Conservation (phyloP, 2,113 vertebrate genomes). For the Psophia crepitans region DNA sequence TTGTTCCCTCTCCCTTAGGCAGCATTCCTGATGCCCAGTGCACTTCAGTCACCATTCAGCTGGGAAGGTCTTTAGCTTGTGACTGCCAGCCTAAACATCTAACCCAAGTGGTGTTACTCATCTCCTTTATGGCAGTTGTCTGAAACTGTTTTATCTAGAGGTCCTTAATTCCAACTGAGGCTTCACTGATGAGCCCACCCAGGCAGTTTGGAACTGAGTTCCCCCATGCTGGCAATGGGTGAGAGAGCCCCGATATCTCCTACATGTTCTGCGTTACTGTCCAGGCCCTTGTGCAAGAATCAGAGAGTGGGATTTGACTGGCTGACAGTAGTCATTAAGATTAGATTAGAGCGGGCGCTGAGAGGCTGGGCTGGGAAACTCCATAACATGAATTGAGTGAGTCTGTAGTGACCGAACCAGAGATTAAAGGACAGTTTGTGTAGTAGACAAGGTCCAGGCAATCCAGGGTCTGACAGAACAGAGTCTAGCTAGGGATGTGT, state of each 20-base stretch:
- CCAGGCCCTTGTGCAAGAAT: background rate
- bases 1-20: background rate
- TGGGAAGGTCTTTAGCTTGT: background rate
- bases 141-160: background rate
- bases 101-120: background rate
- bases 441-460: background rate
- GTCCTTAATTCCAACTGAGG: background rate
- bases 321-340: background rate
- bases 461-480: background rate
- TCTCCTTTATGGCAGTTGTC: background rate
- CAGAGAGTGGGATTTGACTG: background rate
- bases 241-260: background rate
- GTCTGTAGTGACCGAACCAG: background rate
- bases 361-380: background rate
- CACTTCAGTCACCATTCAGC: background rate
- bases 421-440: background rate
- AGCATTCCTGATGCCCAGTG: background rate
- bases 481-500: background rate
- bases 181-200: constrained; percentile 32
- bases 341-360: background rate
- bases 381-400: background rate
- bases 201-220: background rate
- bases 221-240: background rate
- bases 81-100: background rate
- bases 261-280: background rate